Base-by-base conservation (phyloP, 92 coral and sea anemone species). In the Porites divaricata region DNA sequence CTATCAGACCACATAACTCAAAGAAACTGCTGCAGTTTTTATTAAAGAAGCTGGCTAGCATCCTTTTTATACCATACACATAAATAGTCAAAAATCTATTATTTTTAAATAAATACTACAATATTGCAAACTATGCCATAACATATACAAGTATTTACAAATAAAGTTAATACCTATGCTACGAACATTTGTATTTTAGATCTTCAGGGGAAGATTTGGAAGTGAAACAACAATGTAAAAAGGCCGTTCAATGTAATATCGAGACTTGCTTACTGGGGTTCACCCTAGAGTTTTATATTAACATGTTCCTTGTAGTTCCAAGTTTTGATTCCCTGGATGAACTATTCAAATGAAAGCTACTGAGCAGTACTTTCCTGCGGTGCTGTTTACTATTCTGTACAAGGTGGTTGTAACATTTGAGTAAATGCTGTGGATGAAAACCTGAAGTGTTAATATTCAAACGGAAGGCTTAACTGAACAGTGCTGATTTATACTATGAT, bases 81-180 rank as follows among this genome's bases (percentile, higher is more conserved):
- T 8, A 73, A 12, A 14, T 48, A 20, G 48, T 49, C 52, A 70
- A 28, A 52, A 16, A 75, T 75, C 26, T 24, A 75, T 58, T 75
- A 25, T 11, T 20, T 53, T 70, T 13, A 64, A 78, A 78, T 67
- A 80, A 24, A 80, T 23, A 67, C 21, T 51, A 53, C 67, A 80
- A 14, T 35, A 80, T 69, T 68, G 54, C 76, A 80, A 28, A 80
- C 17, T 68, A 25, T 50, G 20, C 26, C 12, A 54, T 54, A 15
- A 54, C 17, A 54, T 13, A 51, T 51, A 54, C 59, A 54, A 8
- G 16, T 54, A 54, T 75, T 2, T 26, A 75, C 79, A 26, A 61
- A 20, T 14, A 20, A 15, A 45, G 49, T 70, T 24, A 6, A 51
- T 21, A 74, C 24, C 78, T 22, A 10, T 7, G 58, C 78, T 22